Evolutionary conservation across 2,113 vertebrate species (phyloP).

Genomic region (Amphiprion ocellaris): DNA sequence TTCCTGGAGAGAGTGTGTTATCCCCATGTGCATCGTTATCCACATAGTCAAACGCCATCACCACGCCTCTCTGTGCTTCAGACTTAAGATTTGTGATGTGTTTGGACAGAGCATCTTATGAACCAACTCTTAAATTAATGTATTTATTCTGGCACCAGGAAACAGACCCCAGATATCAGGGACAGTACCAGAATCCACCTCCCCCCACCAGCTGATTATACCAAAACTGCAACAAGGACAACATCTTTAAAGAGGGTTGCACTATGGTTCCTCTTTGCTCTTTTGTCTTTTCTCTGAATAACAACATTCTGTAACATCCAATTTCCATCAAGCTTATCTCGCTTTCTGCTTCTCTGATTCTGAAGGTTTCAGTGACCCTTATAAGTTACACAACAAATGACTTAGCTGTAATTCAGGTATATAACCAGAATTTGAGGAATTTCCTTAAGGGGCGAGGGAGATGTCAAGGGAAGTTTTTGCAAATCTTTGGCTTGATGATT

Average conservation of each 20-base stretch:
- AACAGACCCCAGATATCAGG: not conserved
- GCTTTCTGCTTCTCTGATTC: not conserved
- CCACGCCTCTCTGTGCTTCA: not conserved
- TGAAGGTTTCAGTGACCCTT: not conserved
- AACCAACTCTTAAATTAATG: not conserved
- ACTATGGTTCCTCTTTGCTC: not conserved
- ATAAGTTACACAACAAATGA: not conserved
- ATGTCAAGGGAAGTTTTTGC: not conserved
- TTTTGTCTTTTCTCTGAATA: not conserved
- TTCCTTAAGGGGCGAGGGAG: not conserved
- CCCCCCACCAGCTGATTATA: not conserved
- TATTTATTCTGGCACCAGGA: not conserved
- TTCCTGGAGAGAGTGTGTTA: not conserved
- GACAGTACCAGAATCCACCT: not conserved
- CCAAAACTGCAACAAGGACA: not conserved
- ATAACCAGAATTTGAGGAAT: not conserved
- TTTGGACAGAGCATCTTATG: not conserved
- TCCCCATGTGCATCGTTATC: not conserved
- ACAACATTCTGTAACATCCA: not conserved
- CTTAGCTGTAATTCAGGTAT: not conserved
- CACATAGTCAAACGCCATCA: not conserved
- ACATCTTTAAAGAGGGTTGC: not conserved
- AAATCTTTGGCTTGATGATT: not conserved
- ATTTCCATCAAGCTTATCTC: not conserved
- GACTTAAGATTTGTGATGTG: not conserved